Conservation (phyloP, 2,888 invertebrate genomes). For the Catotricha subobsoleta region DNA sequence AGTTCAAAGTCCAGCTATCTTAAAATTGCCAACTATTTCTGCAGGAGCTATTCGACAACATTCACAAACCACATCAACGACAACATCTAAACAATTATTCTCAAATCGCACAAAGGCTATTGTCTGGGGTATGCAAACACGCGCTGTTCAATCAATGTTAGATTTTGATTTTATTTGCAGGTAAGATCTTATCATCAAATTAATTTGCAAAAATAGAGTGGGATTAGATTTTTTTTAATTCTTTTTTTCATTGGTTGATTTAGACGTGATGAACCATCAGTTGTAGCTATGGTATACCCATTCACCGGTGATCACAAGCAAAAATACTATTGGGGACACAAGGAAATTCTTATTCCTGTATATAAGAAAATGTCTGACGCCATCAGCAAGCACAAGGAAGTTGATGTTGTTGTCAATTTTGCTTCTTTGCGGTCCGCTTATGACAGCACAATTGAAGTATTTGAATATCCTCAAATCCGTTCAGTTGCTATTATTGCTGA, state of each 20-base stretch:
- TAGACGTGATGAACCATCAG: slow-evolving; percentile 79
- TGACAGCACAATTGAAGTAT: slow-evolving; percentile 87
- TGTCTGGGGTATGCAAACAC: slow-evolving; percentile 97
- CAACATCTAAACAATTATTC: slow-evolving; percentile 41
- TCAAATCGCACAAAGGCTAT: slow-evolving; percentile 75
- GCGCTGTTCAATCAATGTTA: slow-evolving; percentile 63
- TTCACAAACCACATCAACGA: slow-evolving; percentile 10
- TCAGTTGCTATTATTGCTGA: slow-evolving; percentile 98
- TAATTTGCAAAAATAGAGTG: no score
- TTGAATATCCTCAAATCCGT: slow-evolving; percentile 85
- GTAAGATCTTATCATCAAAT: no score
- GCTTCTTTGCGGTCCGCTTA: slow-evolving; percentile 95
- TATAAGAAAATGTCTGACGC: slow-evolving; percentile 97
- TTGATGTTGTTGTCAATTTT: slow-evolving; percentile 91
- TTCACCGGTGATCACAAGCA: slow-evolving; percentile 98
- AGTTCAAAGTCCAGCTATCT: slow-evolving; percentile 1
- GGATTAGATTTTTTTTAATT: background rate
- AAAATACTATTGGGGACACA: slow-evolving; percentile 99
- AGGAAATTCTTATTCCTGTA: slow-evolving; percentile 82
- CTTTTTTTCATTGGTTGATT: slow-evolving; percentile 29
- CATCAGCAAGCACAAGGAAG: slow-evolving; percentile 85
- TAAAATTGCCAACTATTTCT: slow-evolving; percentile 19
- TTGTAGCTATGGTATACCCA: slow-evolving; percentile 95
- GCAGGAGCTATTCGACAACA: slow-evolving; percentile 21
- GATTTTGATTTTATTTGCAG: slow-evolving; percentile 31